Evolutionary conservation across 1,140 invertebrate genomes (phyloP).

Genomic region (Temnothorax curvispinosus): DNA sequence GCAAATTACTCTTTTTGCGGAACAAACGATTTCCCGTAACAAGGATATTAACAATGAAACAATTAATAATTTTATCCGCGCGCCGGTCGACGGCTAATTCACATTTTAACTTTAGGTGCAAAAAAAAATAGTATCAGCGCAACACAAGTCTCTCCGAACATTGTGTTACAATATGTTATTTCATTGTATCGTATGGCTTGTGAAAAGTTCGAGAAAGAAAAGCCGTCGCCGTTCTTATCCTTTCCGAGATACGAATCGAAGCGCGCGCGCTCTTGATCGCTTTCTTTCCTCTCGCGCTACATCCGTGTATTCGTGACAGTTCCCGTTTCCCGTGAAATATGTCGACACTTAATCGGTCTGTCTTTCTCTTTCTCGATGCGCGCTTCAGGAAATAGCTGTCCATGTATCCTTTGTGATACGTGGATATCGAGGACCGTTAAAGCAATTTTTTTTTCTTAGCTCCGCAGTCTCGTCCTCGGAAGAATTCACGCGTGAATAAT

Average conservation of each 20-base stretch:
- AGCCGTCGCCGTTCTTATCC: constrained; percentile 1
- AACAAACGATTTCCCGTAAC: constrained; percentile 20
- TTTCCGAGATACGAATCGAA: constrained; percentile 26
- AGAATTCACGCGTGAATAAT: not conserved
- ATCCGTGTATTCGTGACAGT: constrained; percentile 56
- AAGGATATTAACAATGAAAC: constrained; percentile 12
- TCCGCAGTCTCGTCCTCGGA: not conserved
- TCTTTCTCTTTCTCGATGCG: not conserved
- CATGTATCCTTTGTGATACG: constrained; percentile 44
- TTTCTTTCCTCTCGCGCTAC: constrained; percentile 25
- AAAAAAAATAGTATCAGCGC: not conserved
- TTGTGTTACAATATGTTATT: not conserved
- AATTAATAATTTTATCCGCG: not conserved
- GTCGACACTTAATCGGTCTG: constrained; percentile 61
- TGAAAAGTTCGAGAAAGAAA: not conserved
- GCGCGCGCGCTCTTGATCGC: constrained; percentile 23
- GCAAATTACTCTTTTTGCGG: constrained; percentile 10
- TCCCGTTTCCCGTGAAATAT: constrained; percentile 64
- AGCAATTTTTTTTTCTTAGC: constrained; percentile 26
- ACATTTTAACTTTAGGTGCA: not conserved
- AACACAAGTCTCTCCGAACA: not conserved
- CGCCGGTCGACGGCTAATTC: not conserved
- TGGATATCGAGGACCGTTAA: constrained; percentile 11
- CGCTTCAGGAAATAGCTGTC: constrained; percentile 32
- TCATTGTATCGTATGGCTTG: not conserved